Evolutionary conservation across 1,140 invertebrate genomes (phyloP).

Genomic region (Micrasema longulum): DNA sequence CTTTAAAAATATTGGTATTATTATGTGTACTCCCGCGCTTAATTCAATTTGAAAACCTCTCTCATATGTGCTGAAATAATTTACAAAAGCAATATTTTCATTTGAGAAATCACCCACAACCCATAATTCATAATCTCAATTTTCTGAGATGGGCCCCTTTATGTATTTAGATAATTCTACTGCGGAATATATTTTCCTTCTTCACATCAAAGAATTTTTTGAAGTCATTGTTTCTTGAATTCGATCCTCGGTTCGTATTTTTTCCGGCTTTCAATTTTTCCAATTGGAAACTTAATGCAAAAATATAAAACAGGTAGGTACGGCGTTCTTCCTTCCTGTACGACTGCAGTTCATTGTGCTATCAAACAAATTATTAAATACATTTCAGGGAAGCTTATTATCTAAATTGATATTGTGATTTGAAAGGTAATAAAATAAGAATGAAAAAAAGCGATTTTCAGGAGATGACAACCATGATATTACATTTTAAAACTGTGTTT

Average conservation of each 20-base stretch:
- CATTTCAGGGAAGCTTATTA: conserved; percentile 30
- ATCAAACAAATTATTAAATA: conserved; percentile 15
- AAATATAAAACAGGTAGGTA: background rate
- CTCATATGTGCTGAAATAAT: too few relatives aligned
- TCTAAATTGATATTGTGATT: conserved; percentile 38
- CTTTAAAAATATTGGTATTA: too few relatives aligned
- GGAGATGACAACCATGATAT: background rate
- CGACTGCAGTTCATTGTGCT: background rate
- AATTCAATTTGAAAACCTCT: too few relatives aligned
- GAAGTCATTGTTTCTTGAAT: conserved; percentile 53
- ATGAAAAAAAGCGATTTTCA: background rate
- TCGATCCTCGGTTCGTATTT: conserved; percentile 13
- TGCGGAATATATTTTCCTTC: conserved; percentile 12
- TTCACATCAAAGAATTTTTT: conserved; percentile 53
- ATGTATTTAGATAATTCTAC: conserved; percentile 2
- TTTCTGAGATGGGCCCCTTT: conserved; percentile 5
- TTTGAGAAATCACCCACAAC: conserved; percentile 24
- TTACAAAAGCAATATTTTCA: conserved; percentile 18
- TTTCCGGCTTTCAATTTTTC: conserved; percentile 38
- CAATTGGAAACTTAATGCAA: conserved; percentile 35
- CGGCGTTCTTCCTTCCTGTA: background rate
- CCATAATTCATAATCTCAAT: background rate
- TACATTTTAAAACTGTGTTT: too few relatives aligned
- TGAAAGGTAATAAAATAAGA: background rate
- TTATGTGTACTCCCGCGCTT: too few relatives aligned